Percentiles rank a stretch among this genome's conserved stretches.
phyloP scores from a whole-genome alignment of 2,797 vertebrate genomes.

The Ctenochaetus hawaiiensis region DNA sequence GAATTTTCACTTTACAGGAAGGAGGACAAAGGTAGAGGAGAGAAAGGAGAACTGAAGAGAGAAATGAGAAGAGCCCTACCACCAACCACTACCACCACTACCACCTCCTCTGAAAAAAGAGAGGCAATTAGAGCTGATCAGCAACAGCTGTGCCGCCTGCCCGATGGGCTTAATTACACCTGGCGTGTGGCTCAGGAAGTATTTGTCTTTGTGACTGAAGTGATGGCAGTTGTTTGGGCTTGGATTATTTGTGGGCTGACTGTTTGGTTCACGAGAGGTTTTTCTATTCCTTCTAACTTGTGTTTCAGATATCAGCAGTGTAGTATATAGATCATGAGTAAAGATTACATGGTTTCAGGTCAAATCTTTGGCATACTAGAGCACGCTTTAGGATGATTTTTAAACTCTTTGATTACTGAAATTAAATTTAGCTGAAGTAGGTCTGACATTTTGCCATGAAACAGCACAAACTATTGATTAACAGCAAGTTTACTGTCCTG shows the following conservation, averaged over 20 bases:
- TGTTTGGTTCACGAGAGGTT: constrained; percentile 39
- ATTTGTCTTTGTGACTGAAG: neutral
- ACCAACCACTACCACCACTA: no score
- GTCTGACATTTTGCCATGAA: neutral
- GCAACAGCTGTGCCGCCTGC: constrained; percentile 22
- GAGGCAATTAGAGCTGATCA: constrained; percentile 26
- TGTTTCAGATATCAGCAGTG: neutral
- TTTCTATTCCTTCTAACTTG: neutral
- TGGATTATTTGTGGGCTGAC: neutral
- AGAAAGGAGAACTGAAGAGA: no score
- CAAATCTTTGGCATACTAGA: neutral
- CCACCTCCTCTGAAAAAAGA: neutral
- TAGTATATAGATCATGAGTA: no score
- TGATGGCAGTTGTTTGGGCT: constrained; percentile 19
- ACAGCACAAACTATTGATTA: neutral
- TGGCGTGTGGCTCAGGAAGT: accelerated
- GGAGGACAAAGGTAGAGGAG: no score
- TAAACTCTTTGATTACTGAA: neutral
- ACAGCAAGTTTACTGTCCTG: neutral
- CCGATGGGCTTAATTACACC: neutral
- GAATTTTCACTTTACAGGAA: no score
- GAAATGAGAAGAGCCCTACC: no score
- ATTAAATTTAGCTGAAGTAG: neutral
- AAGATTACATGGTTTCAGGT: neutral
- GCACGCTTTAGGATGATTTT: neutral